phyloP scores from a whole-genome alignment of 2,113 vertebrate species.

The Thalassarche chlororhynchos region DNA sequence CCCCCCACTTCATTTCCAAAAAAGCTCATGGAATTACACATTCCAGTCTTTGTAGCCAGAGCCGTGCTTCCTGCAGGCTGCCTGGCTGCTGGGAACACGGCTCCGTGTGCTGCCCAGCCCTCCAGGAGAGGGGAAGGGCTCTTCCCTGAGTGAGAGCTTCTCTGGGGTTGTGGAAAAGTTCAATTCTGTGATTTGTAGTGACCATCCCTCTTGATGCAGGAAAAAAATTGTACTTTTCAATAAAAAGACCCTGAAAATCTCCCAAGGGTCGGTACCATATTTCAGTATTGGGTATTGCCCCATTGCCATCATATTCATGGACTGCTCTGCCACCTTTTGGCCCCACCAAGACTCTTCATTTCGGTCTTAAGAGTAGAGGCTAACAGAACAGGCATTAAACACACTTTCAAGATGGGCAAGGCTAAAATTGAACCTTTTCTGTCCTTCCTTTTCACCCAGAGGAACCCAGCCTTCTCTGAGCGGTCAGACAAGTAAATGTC shows the following conservation, averaged over 20 bases:
- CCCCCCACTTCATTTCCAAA: background rate
- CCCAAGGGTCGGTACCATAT: background rate
- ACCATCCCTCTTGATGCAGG: background rate
- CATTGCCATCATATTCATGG: background rate
- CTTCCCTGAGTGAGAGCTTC: background rate
- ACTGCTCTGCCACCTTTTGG: constrained; percentile 7
- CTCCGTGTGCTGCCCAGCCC: background rate
- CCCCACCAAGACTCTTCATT: background rate
- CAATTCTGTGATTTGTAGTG: background rate
- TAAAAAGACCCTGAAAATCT: background rate
- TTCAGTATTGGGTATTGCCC: background rate
- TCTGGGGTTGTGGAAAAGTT: background rate
- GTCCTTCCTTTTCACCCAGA: background rate
- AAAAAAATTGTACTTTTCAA: background rate
- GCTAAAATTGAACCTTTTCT: background rate
- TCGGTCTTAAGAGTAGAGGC: background rate
- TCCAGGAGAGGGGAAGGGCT: background rate
- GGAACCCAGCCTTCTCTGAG: background rate
- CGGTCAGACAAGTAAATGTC: background rate
- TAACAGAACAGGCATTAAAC: background rate
- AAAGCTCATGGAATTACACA: constrained; percentile 46
- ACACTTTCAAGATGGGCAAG: background rate
- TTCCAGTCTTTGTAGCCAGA: constrained; percentile 14
- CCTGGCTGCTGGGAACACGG: background rate
- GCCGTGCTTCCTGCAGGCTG: background rate